A percentile compares a stretch with the other conserved stretches of the same genome.
Conservation (phyloP, 2,113 vertebrate genomes). For the Oceanodroma tethys region DNA sequence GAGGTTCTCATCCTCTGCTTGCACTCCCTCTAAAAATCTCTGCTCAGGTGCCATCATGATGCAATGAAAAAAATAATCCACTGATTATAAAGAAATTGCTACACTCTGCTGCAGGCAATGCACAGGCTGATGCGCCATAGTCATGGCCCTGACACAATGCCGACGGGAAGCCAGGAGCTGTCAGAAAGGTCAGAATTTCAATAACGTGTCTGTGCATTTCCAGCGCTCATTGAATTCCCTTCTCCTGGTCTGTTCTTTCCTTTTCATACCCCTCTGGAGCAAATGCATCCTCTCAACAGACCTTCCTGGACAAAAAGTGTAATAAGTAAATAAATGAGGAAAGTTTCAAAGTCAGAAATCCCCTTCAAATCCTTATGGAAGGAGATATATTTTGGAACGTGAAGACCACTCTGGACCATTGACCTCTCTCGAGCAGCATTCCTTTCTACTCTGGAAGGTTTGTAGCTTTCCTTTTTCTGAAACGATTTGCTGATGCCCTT, state of each 20-base stretch:
- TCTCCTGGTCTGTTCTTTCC: neutral
- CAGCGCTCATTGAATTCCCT: neutral
- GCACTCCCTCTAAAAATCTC: neutral
- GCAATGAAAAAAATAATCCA: neutral
- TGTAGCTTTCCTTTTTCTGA: neutral
- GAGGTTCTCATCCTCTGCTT: neutral
- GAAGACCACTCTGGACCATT: neutral
- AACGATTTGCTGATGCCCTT: neutral
- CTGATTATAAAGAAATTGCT: neutral
- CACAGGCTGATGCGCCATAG: neutral
- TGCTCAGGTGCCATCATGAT: neutral
- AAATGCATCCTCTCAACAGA: neutral
- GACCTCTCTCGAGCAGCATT: neutral
- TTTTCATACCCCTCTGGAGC: neutral
- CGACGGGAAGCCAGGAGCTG: neutral
- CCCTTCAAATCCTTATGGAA: neutral
- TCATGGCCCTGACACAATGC: neutral
- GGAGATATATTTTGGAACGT: neutral
- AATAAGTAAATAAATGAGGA: neutral
- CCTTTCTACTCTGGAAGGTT: neutral
- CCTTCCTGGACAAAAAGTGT: neutral
- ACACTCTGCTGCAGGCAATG: neutral
- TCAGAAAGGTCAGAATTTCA: neutral
- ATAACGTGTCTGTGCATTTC: neutral
- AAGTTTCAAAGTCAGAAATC: neutral